Evolutionary conservation across 2,888 invertebrate genomes (phyloP), one percentile per base, ranked within the genome.

Genomic region (Stramonita haemastoma): DNA sequence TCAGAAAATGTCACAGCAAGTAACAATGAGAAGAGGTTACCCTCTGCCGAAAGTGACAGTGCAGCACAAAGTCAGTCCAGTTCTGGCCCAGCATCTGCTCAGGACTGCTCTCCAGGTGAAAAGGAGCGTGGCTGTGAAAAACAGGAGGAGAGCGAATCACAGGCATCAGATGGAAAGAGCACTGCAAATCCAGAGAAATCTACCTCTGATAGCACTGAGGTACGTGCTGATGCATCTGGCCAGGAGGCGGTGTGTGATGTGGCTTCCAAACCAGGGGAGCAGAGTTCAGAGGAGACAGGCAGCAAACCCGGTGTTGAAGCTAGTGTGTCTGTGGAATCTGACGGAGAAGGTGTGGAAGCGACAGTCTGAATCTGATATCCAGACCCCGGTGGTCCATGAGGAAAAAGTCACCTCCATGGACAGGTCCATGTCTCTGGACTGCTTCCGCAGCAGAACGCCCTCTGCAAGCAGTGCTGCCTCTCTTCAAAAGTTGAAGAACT

Each of bases 401-500:
- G 89, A 89, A 46, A 89, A 70, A 77, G 85, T 89, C 46, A 89
- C 89, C 1, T 85, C 85, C 89, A 70, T 89, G 89, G 85, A 89
- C 66, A 66, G 46, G 29, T 36, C 70, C 5, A 22, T 22, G 32
- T 70, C 84, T 73, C 34, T 70, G 0, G 36, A 46, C 5, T 29
- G 26, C 11, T 29, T 56, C 11, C 46, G 86, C 6, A 79, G 32
- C 88, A 86, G 79, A 17, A 87, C 91, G 19, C 85, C 90, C 0
- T 90, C 89, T 17, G 29, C 81, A 19, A 32, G 86, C 56, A 89
- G 83, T 79, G 60, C 86, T 17, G 56, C 57, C 46, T 89, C 89
- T 29, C 77, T 86, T 46, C 87, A 89, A 36, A 92, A 89, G 73
- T 91, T 92, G 13, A 92, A 87, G 70, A 92, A 91, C 90, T 97